Conservation (phyloP, 2,888 invertebrate species). For the Eumacrocentrus americanus region DNA sequence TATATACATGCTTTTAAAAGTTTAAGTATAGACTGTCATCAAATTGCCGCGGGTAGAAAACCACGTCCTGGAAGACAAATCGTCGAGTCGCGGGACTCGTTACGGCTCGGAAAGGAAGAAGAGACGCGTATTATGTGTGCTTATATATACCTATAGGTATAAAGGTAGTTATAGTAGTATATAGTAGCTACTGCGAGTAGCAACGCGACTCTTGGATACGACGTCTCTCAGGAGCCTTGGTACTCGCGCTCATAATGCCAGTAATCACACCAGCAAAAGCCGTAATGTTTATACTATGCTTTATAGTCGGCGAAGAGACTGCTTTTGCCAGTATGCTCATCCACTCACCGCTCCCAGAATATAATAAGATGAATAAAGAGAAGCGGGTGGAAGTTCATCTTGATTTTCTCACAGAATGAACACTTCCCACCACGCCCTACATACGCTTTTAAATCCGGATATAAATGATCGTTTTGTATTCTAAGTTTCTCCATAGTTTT, state of each 20-base stretch:
- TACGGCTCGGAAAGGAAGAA: too few relatives aligned
- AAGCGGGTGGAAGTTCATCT: slow-evolving; percentile 15
- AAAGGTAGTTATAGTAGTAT: neutral
- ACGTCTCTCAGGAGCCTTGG: slow-evolving; percentile 34
- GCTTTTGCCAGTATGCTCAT: slow-evolving; percentile 2
- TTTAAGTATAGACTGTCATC: neutral
- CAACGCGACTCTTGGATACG: slow-evolving; percentile 29
- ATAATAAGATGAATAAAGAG: slow-evolving; percentile 2
- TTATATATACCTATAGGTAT: neutral
- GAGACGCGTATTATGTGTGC: too few relatives aligned
- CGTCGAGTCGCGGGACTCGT: slow-evolving; percentile 8
- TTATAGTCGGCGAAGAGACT: too few relatives aligned
- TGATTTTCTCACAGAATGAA: slow-evolving; percentile 21
- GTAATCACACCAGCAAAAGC: slow-evolving; percentile 38
- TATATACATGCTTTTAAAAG: neutral
- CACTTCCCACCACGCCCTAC: slow-evolving; percentile 26
- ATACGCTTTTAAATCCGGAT: neutral
- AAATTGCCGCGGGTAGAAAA: neutral
- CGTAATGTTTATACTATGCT: slow-evolving; percentile 38
- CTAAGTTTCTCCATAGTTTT: too few relatives aligned
- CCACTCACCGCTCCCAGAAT: slow-evolving; percentile 9
- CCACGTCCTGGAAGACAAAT: neutral
- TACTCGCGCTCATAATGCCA: slow-evolving; percentile 34
- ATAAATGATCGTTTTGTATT: neutral
- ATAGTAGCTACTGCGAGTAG: neutral